phyloP scores from a whole-genome alignment of 1,140 invertebrate species.

The Dreissena polymorpha region DNA sequence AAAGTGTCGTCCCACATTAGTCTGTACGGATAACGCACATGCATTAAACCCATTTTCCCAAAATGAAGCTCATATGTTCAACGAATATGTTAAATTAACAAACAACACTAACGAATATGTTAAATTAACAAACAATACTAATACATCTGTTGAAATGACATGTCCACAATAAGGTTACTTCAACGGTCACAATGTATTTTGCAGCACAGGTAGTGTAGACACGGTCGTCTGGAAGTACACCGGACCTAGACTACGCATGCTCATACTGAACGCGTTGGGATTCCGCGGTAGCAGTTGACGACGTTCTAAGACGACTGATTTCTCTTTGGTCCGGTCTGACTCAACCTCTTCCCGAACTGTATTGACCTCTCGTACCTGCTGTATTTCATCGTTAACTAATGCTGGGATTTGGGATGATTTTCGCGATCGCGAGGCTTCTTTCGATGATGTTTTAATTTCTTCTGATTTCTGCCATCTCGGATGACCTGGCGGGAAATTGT shows the following conservation, averaged over 20 bases:
- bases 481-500: slow-evolving; percentile 12
- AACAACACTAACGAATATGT: too few species aligned
- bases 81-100: too few species aligned
- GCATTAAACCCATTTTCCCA: too few species aligned
- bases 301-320: slow-evolving; percentile 31
- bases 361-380: not conserved
- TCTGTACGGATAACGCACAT: too few species aligned
- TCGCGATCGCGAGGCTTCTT: not conserved
- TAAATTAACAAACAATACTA: too few species aligned
- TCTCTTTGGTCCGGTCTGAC: slow-evolving; percentile 15
- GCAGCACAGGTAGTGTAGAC: not conserved
- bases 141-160: too few species aligned
- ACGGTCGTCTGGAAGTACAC: slow-evolving; percentile 51
- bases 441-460: not conserved
- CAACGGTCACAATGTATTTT: too few species aligned
- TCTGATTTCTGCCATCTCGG: not conserved
- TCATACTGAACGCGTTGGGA: slow-evolving; percentile 38
- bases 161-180: too few species aligned
- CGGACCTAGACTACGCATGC: slow-evolving; percentile 43
- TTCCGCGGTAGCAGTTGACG: not conserved
- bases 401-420: not conserved
- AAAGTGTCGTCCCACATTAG: too few species aligned
- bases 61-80: too few species aligned
- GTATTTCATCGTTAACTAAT: not conserved
- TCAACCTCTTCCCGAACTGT: not conserved